Evolutionary conservation across 2,888 invertebrate genomes (phyloP), one percentile per base, ranked within the genome.

Genomic region (Steromphala cineraria): DNA sequence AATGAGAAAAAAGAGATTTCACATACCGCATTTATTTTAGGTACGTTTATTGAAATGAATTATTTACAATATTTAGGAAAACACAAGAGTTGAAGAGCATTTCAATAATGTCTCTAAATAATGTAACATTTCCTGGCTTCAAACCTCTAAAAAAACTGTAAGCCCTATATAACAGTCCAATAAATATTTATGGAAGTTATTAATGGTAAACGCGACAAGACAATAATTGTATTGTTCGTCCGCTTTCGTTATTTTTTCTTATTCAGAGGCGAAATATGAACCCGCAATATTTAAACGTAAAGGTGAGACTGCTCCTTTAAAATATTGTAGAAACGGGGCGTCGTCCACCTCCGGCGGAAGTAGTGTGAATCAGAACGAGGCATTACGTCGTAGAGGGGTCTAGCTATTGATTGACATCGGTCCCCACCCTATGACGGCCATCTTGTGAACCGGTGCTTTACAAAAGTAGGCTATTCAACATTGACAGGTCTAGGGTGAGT

Each of bases 341-440:
- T 24, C 46, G 40, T 71, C 24, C 24, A 75, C 52, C 52, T 75
- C 75, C 75, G 75, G 75, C 76, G 80, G 67, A 67, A 62, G 80
- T 75, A 56, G 76, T 21, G 76, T 74, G 67, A 75, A 40, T 76
- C 67, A 80, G 53, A 81, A 67, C 80, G 82, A 82, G 82, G 82
- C 82, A 79, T 78, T 80, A 76, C 46, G 78, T 53, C 74, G 79
- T 83, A 85, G 85, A 83, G 85, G 84, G 85, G 78, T 85, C 79
- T 67, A 7, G 55, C 46, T 67, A 83, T 81, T 83, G 80, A 76
- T 75, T 76, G 67, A 76, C 67, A 28, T 80, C 28, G 36, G 82
- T 80, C 82, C 83, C 80, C 84, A 81, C 84, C 84, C 83, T 81
- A 75, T 81, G 76, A 79, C 84, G 79, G 83, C 84, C 82, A 83